Evolutionary conservation across 2,797 vertebrate species (phyloP), one percentile per base, ranked within the genome.

Genomic region (Hylomyscus alleni): DNA sequence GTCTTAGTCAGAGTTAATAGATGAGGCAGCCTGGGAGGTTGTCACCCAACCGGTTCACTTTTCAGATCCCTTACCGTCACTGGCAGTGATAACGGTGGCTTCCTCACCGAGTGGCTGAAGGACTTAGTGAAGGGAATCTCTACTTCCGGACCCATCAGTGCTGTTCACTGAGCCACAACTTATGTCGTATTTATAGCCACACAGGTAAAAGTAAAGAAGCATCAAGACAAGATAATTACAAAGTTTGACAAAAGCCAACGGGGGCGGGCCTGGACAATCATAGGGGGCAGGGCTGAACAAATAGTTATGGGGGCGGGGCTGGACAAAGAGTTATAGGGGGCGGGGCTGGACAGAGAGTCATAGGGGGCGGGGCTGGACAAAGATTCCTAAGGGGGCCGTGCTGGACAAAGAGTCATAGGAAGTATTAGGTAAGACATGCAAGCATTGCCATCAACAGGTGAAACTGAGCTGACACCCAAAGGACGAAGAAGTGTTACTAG

Each of bases 181-280:
- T 44, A 0, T 85, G 31, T 26, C 44, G 37, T 8, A 56, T 12
- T 89, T 78, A 77, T 0, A 92, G 34, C 67, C 40, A 85, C 54
- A 22, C 83, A 65, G 0, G 22, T 40, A 52, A 86, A 92, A 92
- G 40, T 84, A 78, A 60, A 65, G 26, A 80, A 77, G 34, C 50
- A 69, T 77, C 86, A 76, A 95, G n/a, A 78, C 3, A 77, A 95
- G 40, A 82, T 65, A n/a, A 90, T 69, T 54, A 82, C 12, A 81
- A 76, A 86, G 20, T 67, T 75, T 72, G 24, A 80, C 2, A 72
- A 72, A 96, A 93, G 77, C 52, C 47, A 17, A 89, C 40, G 60
- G 86, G 86, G 62, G 10, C 3, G 54, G 19, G 2, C 81, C 54
- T 88, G 84, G 22, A 69, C 50, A 87, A 3, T 52, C 69, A 78